Base-by-base conservation (phyloP, 2,797 vertebrate species). In the Molossus alvarezi region DNA sequence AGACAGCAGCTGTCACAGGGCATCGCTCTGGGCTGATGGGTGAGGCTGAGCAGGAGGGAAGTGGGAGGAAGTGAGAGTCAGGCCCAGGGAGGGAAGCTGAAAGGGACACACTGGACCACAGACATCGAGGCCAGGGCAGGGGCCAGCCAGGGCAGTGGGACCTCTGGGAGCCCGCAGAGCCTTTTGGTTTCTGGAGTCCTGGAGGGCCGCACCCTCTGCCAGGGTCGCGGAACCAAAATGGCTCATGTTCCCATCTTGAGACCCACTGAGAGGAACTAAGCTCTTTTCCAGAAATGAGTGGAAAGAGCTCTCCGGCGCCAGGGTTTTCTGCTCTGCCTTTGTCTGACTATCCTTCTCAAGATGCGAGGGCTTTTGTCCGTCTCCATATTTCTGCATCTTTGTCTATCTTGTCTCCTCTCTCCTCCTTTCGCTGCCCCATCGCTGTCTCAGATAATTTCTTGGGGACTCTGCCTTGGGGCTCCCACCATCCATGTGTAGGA, bases 401-500 rank as follows among this genome's bases (percentile, higher is more conserved):
- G 29, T 82, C 87, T 90, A 21, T 73, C 90, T 92, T 69, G 13
- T 76, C 86, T 69, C 29, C 25, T 88, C 45, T 79, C 58, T 76
- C 55, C 14, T 7, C 53, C n/a, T 17, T 23, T 2, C 64, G 48
- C 48, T 45, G 20, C 9, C 71, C 58, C 48, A 33, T 67, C 62
- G 88, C 65, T 92, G 58, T 55, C 86, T 77, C 64, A 88, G 69
- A 92, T 92, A 33, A 85, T 88, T 97, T 97, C 88, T 97, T 90
- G 92, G 69, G 96, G 97, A 97, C 97, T 98, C 97, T 97, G 94
- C 95, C 94, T 94, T 88, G 91, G 96, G 97, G 98, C 98, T 98
- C 98, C 98, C 87, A 83, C 98, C 98, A 98, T 98, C 96, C 97
- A 97, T 97, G 97, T 96, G 88, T 91, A 97, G 97, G 98, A 98